These are phyloP conservation scores for Stramonita haemastoma DNA, from an alignment of 2,888 invertebrate species.

Conservation along the genomic window DNA sequence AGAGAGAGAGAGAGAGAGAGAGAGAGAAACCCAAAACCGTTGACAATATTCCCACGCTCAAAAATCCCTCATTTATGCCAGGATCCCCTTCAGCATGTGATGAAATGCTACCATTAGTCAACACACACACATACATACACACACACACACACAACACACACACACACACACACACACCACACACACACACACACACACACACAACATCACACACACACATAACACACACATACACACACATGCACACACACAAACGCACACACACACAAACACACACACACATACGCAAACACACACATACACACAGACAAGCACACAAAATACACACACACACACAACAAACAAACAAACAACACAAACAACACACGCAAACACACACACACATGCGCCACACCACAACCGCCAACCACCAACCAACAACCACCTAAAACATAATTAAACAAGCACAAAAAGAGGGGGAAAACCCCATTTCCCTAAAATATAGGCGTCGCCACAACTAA, in stretches of 20 bases:
- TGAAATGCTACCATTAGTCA: not conserved
- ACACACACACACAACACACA: not conserved
- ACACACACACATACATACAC: not conserved
- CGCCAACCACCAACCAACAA: no score
- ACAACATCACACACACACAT: not conserved
- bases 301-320: no score
- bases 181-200: conserved; percentile 9
- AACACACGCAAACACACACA: no score
- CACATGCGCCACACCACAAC: no score
- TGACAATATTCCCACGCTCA: not conserved
- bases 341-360: no score
- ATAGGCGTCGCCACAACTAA: no score
- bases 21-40: not conserved
- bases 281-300: not conserved
- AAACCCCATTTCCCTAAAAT: not conserved
- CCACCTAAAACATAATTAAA: no score
- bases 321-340: no score
- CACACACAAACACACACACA: not conserved
- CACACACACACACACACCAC: not conserved
- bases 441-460: not conserved
- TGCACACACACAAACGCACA: not conserved
- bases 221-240: not conserved
- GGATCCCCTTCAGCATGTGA: no score
- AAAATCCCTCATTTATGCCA: no score
- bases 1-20: not conserved